A percentile compares a stretch with the other conserved stretches of the same genome.
These are phyloP conservation scores for Nebria salina DNA, from an alignment of 2,888 invertebrate genomes.

Conservation along the genomic window DNA sequence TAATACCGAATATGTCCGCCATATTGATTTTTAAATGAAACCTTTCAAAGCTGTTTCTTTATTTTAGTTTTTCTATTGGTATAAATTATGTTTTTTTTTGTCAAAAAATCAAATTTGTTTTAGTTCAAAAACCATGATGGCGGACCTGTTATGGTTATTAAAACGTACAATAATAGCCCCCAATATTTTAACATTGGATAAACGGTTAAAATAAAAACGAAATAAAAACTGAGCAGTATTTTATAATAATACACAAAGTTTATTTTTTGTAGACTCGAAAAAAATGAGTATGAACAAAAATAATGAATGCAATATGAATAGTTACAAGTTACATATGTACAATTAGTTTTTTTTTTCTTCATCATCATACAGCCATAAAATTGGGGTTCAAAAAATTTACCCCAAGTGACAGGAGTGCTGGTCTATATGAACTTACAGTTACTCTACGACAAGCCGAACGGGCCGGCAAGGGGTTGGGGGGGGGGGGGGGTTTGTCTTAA, in stretches of 20 bases:
- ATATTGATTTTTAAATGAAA: not conserved
- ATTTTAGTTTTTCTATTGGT: too few species aligned
- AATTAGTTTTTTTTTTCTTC: conserved; percentile 58
- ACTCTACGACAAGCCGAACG: conserved; percentile 28
- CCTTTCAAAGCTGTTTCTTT: not conserved
- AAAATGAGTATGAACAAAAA: conserved; percentile 64
- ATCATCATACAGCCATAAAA: conserved; percentile 60
- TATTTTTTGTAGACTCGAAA: conserved; percentile 60
- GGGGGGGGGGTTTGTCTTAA: not conserved
- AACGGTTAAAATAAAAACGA: not conserved
- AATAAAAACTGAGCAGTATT: not conserved
- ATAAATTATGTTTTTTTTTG: too few species aligned
- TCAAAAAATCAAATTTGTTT: too few species aligned
- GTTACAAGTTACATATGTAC: conserved; percentile 66
- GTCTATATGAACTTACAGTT: conserved; percentile 55
- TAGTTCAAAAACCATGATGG: not conserved
- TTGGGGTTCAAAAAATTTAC: conserved; percentile 55
- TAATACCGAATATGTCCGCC: not conserved
- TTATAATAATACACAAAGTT: conserved; percentile 67
- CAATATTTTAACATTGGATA: not conserved
- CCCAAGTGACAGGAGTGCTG: conserved; percentile 59
- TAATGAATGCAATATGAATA: conserved; percentile 66
- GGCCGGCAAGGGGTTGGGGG: conserved; percentile 19
- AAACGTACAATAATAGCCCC: not conserved
- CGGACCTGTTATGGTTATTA: not conserved